These are phyloP conservation scores for Phrynocephalus versicolor DNA, from an alignment of 2,113 vertebrate genomes.

Conservation along the genomic window DNA sequence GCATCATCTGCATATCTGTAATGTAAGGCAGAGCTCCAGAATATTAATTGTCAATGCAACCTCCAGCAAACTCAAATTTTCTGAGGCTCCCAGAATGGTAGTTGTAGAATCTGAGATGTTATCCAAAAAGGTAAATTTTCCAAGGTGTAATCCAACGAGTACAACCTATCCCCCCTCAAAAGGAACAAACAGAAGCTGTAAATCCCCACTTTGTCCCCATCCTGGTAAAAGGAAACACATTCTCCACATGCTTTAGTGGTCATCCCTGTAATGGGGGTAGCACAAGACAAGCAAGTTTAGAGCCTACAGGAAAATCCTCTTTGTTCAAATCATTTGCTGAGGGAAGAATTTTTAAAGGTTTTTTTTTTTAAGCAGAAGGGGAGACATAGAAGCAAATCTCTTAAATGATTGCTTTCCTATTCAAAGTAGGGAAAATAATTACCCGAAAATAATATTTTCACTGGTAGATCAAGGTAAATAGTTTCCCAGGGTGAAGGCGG, in stretches of 20 bases:
- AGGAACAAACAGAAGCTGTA: too few relatives aligned
- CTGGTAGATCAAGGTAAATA: slow-evolving; percentile 74
- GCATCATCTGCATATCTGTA: too few relatives aligned
- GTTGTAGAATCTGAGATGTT: too few relatives aligned
- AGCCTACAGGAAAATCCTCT: not conserved
- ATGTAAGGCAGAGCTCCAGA: too few relatives aligned
- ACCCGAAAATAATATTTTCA: slow-evolving; percentile 80
- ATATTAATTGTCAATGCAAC: too few relatives aligned
- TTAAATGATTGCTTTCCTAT: slow-evolving; percentile 51
- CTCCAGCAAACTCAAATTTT: too few relatives aligned
- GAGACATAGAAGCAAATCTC: slow-evolving; percentile 5
- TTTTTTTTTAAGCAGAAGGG: slow-evolving; percentile 21
- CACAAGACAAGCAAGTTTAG: not conserved
- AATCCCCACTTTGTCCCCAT: not conserved
- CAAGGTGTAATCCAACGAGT: not conserved
- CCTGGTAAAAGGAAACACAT: not conserved
- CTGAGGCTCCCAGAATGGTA: too few relatives aligned
- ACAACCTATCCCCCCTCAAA: too few relatives aligned
- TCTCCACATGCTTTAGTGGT: not conserved
- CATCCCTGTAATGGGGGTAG: not conserved
- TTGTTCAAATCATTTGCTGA: slow-evolving; percentile 21
- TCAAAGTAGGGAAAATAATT: slow-evolving; percentile 72
- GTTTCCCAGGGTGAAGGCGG: slow-evolving; percentile 82
- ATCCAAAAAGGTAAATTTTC: too few relatives aligned
- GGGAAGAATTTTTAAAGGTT: slow-evolving; percentile 20